These are phyloP conservation scores for Liposcelis brunnea DNA, from an alignment of 2,888 invertebrate genomes.

Conservation along the genomic window DNA sequence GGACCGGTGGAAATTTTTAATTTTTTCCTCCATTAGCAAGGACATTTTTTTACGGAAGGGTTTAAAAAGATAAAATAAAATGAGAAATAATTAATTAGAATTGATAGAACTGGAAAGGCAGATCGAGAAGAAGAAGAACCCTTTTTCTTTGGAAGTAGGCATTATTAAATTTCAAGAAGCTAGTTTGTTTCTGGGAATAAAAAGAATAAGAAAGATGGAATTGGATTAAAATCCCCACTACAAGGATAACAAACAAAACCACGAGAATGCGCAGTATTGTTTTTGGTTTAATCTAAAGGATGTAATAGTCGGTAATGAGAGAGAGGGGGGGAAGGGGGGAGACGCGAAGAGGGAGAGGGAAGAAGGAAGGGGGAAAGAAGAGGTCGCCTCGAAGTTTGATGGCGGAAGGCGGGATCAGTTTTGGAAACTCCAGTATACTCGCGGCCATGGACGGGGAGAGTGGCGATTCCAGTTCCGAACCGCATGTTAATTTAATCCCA, in stretches of 20 bases:
- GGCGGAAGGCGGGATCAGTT: constrained; percentile 11
- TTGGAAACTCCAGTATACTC: constrained; percentile 10
- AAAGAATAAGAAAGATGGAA: no score
- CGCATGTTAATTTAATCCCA: not conserved
- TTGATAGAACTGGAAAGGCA: no score
- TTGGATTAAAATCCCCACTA: constrained; percentile 2
- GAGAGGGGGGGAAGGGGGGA: constrained; percentile 13
- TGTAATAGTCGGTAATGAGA: constrained; percentile 6
- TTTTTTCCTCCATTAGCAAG: no score
- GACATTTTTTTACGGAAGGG: no score
- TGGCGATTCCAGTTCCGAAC: constrained; percentile 13
- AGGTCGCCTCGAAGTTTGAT: constrained; percentile 7
- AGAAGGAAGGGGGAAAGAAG: constrained; percentile 11
- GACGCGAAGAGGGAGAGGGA: constrained; percentile 14
- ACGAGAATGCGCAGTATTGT: not conserved
- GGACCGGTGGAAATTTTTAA: no score
- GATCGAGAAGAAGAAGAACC: no score
- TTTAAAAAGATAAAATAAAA: no score
- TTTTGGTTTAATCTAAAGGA: constrained; percentile 3
- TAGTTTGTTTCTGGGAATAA: no score
- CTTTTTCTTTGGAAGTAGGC: no score
- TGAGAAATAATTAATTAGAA: no score
- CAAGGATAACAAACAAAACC: not conserved
- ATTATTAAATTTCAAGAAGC: no score
- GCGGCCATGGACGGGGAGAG: constrained; percentile 16